Evolutionary conservation across 2,113 vertebrate genomes (phyloP), one percentile per base, ranked within the genome.

Genomic region (Monopterus albus): DNA sequence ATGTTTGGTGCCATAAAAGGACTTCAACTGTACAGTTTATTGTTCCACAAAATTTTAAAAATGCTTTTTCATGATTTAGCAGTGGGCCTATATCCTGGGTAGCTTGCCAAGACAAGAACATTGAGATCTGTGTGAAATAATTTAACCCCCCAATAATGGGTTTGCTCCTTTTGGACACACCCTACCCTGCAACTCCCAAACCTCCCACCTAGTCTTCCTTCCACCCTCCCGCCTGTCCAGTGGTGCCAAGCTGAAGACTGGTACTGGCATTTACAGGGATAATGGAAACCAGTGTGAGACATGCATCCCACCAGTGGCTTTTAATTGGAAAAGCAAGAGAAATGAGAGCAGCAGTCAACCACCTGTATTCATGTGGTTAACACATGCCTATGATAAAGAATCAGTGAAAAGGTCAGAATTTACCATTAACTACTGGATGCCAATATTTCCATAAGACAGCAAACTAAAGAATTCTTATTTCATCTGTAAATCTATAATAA

Each of bases 201-300:
- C 46, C 36, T 49, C 78, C 58, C 68, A 50, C 45, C 59, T 58
- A 52, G 20, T 43, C 38, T 52, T n/a, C n/a, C n/a, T n/a, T n/a
- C n/a, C n/a, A n/a, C 53, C 57, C 20, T 50, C 28, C 67, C 28
- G 4, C 33, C 42, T 71, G 33, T 68, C 61, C 46, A 25, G 33
- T 33, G 49, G 56, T 75, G 79, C 81, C 59, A 78, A 57, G 64
- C 60, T 39, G 40, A 75, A 49, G 79, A 79, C 63, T 82, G 84
- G 78, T 64, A 55, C 40, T 85, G 85, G 80, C 85, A 81, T 90
- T 91, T 83, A 88, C 63, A 21, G 40, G 72, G 76, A 82, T 87
- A 88, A 89, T 91, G 79, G 77, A 81, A 90, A 85, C 49, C 88
- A 78, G 87, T 86, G 56, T 63, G 84, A 81, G 43, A 45, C 38